These are phyloP conservation scores for Agelaius tricolor DNA, from an alignment of 2,113 vertebrate species.

Conservation along the genomic window DNA sequence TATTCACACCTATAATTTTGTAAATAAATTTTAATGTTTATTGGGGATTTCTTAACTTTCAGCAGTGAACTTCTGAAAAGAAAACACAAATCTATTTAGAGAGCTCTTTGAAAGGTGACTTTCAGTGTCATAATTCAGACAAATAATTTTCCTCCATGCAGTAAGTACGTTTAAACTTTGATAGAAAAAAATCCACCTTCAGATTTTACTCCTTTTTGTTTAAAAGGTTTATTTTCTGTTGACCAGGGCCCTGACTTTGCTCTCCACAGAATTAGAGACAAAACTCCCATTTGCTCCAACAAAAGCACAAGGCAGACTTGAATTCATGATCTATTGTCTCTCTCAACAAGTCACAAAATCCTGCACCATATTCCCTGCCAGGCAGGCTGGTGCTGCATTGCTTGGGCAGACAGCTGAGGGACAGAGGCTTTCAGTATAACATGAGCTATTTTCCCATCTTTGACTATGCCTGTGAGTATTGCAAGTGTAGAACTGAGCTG, in stretches of 20 bases:
- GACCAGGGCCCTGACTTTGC: fast-evolving
- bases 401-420: neutral
- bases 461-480: no score
- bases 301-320: neutral
- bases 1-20: neutral
- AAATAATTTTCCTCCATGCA: neutral
- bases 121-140: neutral
- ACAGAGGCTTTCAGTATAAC: neutral
- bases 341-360: neutral
- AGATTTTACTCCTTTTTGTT: neutral
- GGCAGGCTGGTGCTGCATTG: neutral
- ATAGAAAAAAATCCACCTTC: neutral
- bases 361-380: fast-evolving
- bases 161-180: neutral
- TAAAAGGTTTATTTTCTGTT: neutral
- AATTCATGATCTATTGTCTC: fast-evolving
- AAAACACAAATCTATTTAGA: neutral
- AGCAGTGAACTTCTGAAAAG: neutral
- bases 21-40: neutral
- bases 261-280: neutral
- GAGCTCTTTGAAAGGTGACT: neutral
- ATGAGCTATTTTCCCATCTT: neutral
- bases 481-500: neutral
- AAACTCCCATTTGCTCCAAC: neutral
- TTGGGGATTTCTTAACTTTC: neutral